Evolutionary conservation across 2,888 invertebrate genomes (phyloP).

Genomic region (Hofmannophila pseudospretella): DNA sequence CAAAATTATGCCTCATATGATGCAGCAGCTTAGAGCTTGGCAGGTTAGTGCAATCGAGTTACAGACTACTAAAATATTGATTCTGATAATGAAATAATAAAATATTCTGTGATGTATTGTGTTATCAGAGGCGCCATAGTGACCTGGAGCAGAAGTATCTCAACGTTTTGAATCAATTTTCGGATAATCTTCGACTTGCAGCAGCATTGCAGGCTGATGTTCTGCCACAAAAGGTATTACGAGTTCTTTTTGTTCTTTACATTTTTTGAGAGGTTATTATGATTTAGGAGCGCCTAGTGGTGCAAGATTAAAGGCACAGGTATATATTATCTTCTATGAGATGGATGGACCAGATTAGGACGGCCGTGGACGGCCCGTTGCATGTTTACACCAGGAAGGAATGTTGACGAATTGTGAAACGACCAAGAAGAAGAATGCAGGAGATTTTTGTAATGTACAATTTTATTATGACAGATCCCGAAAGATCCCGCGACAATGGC

Average conservation of each 20-base stretch:
- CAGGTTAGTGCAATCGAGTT: constrained; percentile 35
- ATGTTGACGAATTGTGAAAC: too few species aligned
- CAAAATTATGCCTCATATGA: constrained; percentile 41
- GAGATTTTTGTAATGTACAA: too few species aligned
- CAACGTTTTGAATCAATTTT: constrained; percentile 39
- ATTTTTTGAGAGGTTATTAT: too few species aligned
- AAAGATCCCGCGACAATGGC: constrained; percentile 41
- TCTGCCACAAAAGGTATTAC: constrained; percentile 36
- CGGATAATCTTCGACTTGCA: constrained; percentile 57
- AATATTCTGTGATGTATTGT: too few species aligned
- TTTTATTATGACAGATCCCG: constrained; percentile 24
- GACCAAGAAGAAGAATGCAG: too few species aligned
- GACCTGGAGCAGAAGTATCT: constrained; percentile 58
- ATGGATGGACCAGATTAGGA: too few species aligned
- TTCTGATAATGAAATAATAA: too few species aligned
- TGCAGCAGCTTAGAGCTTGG: constrained; percentile 52
- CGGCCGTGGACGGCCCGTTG: too few species aligned
- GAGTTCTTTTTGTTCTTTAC: not conserved
- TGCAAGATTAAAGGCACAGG: too few species aligned
- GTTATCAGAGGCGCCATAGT: constrained; percentile 47
- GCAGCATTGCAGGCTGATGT: constrained; percentile 64
- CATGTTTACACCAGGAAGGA: too few species aligned
- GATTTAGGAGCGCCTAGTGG: too few species aligned
- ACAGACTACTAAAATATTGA: not conserved
- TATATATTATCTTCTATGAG: too few species aligned